Percentiles rank a stretch among this genome's conserved stretches.
Conservation (phyloP, 2,888 invertebrate genomes). For the Cosmopolites sordidus region DNA sequence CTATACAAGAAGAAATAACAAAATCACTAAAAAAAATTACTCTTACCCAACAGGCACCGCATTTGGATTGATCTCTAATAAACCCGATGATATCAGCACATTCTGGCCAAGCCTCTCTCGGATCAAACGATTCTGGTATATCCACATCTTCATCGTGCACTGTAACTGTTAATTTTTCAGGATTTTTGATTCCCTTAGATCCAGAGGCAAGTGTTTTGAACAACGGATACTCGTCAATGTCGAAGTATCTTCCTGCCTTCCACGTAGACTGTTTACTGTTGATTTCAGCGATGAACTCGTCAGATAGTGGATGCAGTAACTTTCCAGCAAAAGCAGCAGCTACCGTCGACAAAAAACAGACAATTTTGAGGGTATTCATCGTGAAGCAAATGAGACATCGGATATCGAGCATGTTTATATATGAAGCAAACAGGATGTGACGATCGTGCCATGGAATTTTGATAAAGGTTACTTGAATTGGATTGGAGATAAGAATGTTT, state of each 20-base stretch:
- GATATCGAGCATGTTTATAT: too few species aligned
- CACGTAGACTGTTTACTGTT: slow-evolving; percentile 66
- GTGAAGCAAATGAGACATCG: too few species aligned
- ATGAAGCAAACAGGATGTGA: too few species aligned
- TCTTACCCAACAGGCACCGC: slow-evolving; percentile 79
- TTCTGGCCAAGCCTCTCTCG: slow-evolving; percentile 70
- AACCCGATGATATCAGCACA: slow-evolving; percentile 72
- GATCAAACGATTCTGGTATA: slow-evolving; percentile 72
- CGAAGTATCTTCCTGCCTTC: slow-evolving; percentile 78
- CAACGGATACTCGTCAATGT: slow-evolving; percentile 47
- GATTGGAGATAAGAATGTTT: too few species aligned
- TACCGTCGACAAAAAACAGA: neutral
- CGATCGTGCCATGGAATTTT: too few species aligned
- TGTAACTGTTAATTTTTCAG: neutral
- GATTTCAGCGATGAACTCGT: slow-evolving; percentile 45
- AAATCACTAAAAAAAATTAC: too few species aligned
- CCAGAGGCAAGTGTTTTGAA: slow-evolving; percentile 19
- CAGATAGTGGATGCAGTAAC: slow-evolving; percentile 25
- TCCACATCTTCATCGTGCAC: slow-evolving; percentile 11
- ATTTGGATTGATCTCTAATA: slow-evolving; percentile 78
- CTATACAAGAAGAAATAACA: slow-evolving; percentile 43
- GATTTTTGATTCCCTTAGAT: slow-evolving; percentile 4
- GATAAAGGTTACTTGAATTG: too few species aligned
- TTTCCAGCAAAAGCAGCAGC: neutral
- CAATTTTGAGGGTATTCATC: too few species aligned